phyloP scores from a whole-genome alignment of 1,140 invertebrate genomes.

The Cepaea nemoralis region DNA sequence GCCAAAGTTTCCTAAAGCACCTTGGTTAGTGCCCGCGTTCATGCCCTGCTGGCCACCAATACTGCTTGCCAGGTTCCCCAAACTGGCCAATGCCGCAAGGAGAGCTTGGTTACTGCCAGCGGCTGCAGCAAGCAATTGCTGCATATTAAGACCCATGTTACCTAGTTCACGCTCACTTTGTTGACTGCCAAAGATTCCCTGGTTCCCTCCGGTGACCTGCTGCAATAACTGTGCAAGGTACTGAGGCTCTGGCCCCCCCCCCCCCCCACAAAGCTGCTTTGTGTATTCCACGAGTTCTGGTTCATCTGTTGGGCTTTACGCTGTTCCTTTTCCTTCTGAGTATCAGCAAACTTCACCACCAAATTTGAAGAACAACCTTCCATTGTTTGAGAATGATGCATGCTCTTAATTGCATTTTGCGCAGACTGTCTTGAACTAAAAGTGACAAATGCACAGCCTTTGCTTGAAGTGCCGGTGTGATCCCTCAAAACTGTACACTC shows the following conservation, averaged over 20 bases:
- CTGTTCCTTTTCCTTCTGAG: constrained; percentile 97
- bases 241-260: constrained; percentile 71
- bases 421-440: constrained; percentile 96
- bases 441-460: constrained; percentile 96
- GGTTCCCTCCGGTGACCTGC: constrained; percentile 42
- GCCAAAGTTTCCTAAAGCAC: constrained; percentile 21
- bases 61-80: background rate
- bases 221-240: constrained; percentile 70
- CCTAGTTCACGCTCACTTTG: too few relatives aligned
- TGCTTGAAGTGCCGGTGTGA: constrained; percentile 75
- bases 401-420: constrained; percentile 93
- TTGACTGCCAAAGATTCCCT: constrained; percentile 39
- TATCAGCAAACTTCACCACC: constrained; percentile 98
- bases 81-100: background rate
- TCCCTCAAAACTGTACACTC: constrained; percentile 97
- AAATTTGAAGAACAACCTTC: constrained; percentile 94
- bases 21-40: background rate
- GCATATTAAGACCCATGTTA: constrained; percentile 58
- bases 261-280: too few relatives aligned
- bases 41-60: background rate
- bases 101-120: constrained; percentile 75
- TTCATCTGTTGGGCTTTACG: constrained; percentile 88
- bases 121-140: constrained; percentile 76
- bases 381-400: constrained; percentile 99
- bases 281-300: constrained; percentile 80